phyloP scores from a whole-genome alignment of 1,140 invertebrate species.

The Thaumetopoea pityocampa region DNA sequence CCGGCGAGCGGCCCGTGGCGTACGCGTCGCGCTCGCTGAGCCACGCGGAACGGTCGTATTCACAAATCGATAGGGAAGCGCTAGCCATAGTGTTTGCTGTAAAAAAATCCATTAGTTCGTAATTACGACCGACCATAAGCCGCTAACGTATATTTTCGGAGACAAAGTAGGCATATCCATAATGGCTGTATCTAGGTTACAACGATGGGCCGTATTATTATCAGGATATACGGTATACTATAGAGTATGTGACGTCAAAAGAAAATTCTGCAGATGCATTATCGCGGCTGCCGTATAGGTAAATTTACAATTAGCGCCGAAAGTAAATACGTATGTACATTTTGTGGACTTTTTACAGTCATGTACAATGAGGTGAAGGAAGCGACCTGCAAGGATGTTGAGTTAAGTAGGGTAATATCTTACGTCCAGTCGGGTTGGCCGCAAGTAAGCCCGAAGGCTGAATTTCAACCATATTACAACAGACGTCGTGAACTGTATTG shows the following conservation, averaged over 20 bases:
- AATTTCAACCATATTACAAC: slow-evolving; percentile 1
- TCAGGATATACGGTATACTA: no score
- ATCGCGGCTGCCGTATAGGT: neutral
- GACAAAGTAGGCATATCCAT: slow-evolving; percentile 16
- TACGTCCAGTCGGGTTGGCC: no score
- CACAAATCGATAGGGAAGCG: no score
- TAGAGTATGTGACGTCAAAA: no score
- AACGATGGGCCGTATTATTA: slow-evolving; percentile 34
- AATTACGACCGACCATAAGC: slow-evolving; percentile 64
- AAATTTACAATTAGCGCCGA: neutral
- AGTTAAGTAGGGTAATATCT: neutral
- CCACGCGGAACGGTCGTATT: no score
- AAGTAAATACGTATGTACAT: slow-evolving; percentile 22
- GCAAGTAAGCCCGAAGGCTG: no score
- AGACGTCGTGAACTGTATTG: slow-evolving; percentile 12
- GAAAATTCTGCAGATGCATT: no score
- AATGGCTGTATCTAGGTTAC: slow-evolving; percentile 21
- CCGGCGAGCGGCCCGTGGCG: no score
- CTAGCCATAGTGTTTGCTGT: no score
- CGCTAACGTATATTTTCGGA: slow-evolving; percentile 53
- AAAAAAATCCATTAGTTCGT: neutral
- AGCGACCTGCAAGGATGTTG: neutral
- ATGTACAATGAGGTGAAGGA: slow-evolving; percentile 3
- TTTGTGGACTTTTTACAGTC: slow-evolving; percentile 28
- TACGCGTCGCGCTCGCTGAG: no score